phyloP scores from a whole-genome alignment of 2,797 vertebrate species.

The Hozukius guyotensis region DNA sequence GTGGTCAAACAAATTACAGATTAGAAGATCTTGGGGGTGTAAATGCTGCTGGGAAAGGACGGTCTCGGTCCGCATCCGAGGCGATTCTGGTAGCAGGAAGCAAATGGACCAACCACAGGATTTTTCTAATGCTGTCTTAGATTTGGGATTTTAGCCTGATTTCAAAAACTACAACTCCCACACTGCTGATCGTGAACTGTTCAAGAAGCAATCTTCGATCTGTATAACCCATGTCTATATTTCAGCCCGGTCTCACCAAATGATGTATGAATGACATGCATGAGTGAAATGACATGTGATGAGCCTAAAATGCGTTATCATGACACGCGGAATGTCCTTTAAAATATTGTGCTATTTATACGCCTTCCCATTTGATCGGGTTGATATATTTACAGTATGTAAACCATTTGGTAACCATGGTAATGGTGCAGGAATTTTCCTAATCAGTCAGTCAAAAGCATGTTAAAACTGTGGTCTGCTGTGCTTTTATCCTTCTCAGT shows the following conservation, averaged over 20 bases:
- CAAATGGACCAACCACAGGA: background rate
- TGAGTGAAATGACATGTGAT: no score
- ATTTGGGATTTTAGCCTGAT: background rate
- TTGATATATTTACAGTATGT: background rate
- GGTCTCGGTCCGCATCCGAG: background rate
- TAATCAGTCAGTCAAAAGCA: background rate
- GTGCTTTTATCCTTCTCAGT: background rate
- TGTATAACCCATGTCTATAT: background rate
- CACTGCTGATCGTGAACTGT: background rate
- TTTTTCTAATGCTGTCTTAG: background rate
- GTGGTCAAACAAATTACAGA: slow-evolving; percentile 18
- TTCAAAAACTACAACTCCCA: background rate
- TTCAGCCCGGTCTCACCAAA: background rate
- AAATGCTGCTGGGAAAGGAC: slow-evolving; percentile 3
- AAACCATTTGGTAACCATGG: background rate
- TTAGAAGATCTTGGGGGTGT: slow-evolving; percentile 1
- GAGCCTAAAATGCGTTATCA: background rate
- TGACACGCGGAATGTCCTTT: background rate
- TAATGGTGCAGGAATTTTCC: background rate
- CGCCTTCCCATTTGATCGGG: background rate
- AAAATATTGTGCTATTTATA: background rate
- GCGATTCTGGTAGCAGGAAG: background rate
- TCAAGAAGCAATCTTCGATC: no score
- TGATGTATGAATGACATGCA: background rate
- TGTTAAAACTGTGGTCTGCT: background rate